Conservation (phyloP, 2,888 invertebrate genomes). For the Panzeria rudis region DNA sequence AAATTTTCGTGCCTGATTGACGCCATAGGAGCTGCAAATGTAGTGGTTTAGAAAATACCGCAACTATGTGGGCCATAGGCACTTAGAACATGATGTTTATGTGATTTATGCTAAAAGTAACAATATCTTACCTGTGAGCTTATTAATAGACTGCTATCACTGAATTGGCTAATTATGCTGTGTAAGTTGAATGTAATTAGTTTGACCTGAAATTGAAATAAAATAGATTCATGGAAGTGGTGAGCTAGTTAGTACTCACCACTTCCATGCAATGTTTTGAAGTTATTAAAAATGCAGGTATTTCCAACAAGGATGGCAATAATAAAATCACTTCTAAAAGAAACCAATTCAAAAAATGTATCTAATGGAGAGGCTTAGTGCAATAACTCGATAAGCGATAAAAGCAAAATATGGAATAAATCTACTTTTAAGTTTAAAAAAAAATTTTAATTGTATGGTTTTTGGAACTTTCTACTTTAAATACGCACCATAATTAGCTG, state of each 20-base stretch:
- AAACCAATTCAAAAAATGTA: neutral
- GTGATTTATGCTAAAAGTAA: neutral
- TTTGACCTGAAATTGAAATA: conserved; percentile 66
- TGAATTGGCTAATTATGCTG: conserved; percentile 73
- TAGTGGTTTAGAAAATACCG: too few relatives aligned
- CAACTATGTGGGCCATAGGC: too few relatives aligned
- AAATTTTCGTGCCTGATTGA: too few relatives aligned
- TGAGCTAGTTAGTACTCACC: too few relatives aligned
- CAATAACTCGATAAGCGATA: too few relatives aligned
- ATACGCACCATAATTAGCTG: too few relatives aligned
- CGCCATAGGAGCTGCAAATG: too few relatives aligned
- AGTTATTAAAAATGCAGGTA: conserved; percentile 76
- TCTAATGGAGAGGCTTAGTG: too few relatives aligned
- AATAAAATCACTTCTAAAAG: conserved; percentile 73
- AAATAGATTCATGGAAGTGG: neutral
- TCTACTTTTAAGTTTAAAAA: too few relatives aligned
- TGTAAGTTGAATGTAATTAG: conserved; percentile 77
- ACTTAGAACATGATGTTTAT: neutral
- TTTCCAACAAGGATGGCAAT: conserved; percentile 76
- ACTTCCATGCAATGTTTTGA: conserved; percentile 78
- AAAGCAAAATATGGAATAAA: too few relatives aligned
- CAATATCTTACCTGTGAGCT: conserved; percentile 45
- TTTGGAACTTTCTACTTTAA: too few relatives aligned
- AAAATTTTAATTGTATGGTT: too few relatives aligned
- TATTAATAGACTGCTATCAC: conserved; percentile 23